Percentiles rank a stretch among this genome's conserved stretches.
Evolutionary conservation across 2,888 invertebrate species (phyloP).

Genomic region (Pilophorus perplexus): DNA sequence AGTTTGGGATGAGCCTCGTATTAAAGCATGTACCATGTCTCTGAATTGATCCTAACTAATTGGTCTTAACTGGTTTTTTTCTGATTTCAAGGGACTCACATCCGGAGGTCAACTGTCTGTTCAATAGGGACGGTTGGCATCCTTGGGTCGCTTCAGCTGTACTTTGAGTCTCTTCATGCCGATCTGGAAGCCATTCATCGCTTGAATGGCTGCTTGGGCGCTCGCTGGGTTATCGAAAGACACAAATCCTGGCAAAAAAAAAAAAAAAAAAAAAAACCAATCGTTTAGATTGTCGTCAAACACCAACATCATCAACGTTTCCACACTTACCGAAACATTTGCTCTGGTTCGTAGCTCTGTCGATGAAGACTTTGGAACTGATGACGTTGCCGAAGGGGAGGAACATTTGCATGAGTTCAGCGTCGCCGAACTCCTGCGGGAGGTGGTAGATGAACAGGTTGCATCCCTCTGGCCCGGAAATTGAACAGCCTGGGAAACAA

Average conservation of each 20-base stretch:
- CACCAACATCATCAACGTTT: background rate
- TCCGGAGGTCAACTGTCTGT: slow-evolving; percentile 53
- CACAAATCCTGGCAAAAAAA: slow-evolving; percentile 81
- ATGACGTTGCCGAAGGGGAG: slow-evolving; percentile 99
- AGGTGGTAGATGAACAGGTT: slow-evolving; percentile 99
- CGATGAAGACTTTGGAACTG: slow-evolving; percentile 99
- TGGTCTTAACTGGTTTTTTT: too few species aligned
- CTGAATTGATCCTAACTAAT: too few species aligned
- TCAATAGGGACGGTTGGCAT: slow-evolving; percentile 97
- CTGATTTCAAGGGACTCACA: too few species aligned
- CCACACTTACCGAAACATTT: slow-evolving; percentile 94
- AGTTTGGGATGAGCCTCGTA: too few species aligned
- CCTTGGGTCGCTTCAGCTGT: slow-evolving; percentile 98
- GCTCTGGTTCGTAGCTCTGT: slow-evolving; percentile 99
- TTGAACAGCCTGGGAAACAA: slow-evolving; percentile 74
- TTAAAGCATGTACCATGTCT: too few species aligned
- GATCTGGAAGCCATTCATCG: slow-evolving; percentile 99
- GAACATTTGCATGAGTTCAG: slow-evolving; percentile 99
- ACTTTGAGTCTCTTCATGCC: slow-evolving; percentile 99
- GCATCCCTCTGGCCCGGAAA: slow-evolving; percentile 98
- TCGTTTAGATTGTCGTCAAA: too few species aligned
- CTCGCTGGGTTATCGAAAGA: slow-evolving; percentile 98
- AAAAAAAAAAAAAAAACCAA: too few species aligned
- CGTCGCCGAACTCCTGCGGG: slow-evolving; percentile 99
- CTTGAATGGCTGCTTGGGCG: slow-evolving; percentile 97